Conservation (phyloP, 2,797 vertebrate genomes). For the Borostomias antarcticus region DNA sequence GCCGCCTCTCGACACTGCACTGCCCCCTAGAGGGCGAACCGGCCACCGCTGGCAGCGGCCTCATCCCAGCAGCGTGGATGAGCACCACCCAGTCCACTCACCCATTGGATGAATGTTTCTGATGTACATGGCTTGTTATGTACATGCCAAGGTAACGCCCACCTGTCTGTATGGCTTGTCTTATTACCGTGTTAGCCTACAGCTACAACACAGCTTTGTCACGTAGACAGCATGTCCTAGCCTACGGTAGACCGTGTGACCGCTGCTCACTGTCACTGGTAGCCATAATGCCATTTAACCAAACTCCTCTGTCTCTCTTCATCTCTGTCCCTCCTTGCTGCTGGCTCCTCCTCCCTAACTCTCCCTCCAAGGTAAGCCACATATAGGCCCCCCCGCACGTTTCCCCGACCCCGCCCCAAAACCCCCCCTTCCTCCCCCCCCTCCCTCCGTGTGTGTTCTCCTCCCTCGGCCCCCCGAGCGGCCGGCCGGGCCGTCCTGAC, state of each 20-base stretch:
- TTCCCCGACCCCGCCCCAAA: constrained; percentile 45
- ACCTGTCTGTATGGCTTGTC: constrained; percentile 56
- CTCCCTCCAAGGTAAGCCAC: constrained; percentile 80
- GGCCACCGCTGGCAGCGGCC: constrained; percentile 49
- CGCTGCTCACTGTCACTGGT: background rate
- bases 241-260: background rate
- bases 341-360: constrained; percentile 62
- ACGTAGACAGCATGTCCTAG: background rate
- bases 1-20: constrained; percentile 46
- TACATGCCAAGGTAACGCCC: constrained; percentile 72
- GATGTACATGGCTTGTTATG: constrained; percentile 71
- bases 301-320: constrained; percentile 51
- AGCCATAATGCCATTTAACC: constrained; percentile 67
- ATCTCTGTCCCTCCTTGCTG: constrained; percentile 40
- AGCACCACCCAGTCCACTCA: constrained; percentile 44
- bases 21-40: constrained; percentile 61
- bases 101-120: constrained; percentile 64
- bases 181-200: background rate
- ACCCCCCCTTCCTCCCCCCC: constrained; percentile 44
- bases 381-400: constrained; percentile 38
- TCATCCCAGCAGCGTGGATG: constrained; percentile 63
- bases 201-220: constrained; percentile 1
- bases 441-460: constrained; percentile 64
- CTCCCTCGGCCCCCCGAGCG: constrained; percentile 64
- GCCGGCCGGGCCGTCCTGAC: constrained; percentile 58